phyloP scores from a whole-genome alignment of 2,113 vertebrate genomes.

The Hemiscyllium ocellatum region DNA sequence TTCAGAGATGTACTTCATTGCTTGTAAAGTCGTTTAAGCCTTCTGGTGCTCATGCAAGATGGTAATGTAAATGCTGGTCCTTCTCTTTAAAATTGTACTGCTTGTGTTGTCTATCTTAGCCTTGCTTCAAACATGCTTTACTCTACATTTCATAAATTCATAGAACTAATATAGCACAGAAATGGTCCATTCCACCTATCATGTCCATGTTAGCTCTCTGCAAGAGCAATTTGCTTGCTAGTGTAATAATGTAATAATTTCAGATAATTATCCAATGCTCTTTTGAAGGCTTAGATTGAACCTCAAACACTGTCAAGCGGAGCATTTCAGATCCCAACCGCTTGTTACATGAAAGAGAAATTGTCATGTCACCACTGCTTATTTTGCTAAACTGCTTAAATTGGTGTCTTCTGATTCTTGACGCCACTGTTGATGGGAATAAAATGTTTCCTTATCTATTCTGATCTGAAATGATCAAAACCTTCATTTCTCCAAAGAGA shows the following conservation, averaged over 20 bases:
- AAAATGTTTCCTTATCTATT: not conserved
- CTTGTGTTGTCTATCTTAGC: not conserved
- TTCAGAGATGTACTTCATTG: not conserved
- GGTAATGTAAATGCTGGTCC: not conserved
- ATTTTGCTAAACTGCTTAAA: not conserved
- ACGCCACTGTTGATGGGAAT: not conserved
- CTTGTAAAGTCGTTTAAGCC: too few relatives aligned
- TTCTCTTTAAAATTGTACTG: not conserved
- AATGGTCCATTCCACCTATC: not conserved
- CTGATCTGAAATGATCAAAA: not conserved
- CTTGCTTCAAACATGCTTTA: not conserved
- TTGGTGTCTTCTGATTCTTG: not conserved
- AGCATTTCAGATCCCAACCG: not conserved
- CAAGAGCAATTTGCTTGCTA: not conserved
- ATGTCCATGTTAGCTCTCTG: not conserved
- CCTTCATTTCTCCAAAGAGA: not conserved
- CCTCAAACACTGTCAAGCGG: not conserved
- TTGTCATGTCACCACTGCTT: not conserved
- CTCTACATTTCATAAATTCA: not conserved
- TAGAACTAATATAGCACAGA: not conserved
- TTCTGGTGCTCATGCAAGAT: not conserved
- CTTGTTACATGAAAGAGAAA: not conserved
- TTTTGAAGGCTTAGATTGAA: not conserved
- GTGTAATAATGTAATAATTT: not conserved
- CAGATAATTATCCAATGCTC: not conserved